Evolutionary conservation across 2,888 invertebrate genomes (phyloP).

Genomic region (Geotrupes spiniger): DNA sequence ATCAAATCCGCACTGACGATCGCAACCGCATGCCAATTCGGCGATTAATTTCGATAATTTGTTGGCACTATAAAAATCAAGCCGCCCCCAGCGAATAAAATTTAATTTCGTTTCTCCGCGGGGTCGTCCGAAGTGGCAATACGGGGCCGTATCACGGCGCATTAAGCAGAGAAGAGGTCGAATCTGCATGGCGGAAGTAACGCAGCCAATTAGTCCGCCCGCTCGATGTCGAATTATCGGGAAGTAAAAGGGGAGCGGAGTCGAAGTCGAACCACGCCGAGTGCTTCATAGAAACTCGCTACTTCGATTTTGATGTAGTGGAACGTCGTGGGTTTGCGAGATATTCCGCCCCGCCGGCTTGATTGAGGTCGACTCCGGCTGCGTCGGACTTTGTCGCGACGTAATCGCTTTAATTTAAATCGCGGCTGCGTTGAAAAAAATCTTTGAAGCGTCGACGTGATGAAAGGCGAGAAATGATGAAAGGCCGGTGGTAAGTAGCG

Average conservation of each 20-base stretch:
- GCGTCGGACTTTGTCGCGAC: no score
- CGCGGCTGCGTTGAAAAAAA: no score
- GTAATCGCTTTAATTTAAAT: no score
- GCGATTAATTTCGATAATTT: no score
- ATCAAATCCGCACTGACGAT: no score
- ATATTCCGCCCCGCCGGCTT: background rate
- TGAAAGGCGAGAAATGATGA: no score
- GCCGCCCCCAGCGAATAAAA: background rate
- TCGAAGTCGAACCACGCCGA: slow-evolving; percentile 10
- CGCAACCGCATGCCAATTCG: no score
- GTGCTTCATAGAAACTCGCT: slow-evolving; percentile 10
- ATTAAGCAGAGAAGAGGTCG: slow-evolving; percentile 18
- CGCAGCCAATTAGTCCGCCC: slow-evolving; percentile 24
- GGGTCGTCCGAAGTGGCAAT: background rate
- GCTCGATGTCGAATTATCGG: slow-evolving; percentile 20
- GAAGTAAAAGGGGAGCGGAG: slow-evolving; percentile 17
- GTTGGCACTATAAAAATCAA: no score
- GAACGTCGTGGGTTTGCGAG: slow-evolving; percentile 8
- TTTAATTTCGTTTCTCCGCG: background rate
- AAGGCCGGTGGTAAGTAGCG: no score
- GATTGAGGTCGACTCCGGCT: background rate
- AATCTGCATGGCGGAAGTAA: slow-evolving; percentile 20
- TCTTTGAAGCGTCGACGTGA: no score
- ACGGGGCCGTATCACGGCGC: slow-evolving; percentile 2
- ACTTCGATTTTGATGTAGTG: slow-evolving; percentile 18